Conservation (phyloP, 2,113 vertebrate genomes). For the Tonatia bakeri region DNA sequence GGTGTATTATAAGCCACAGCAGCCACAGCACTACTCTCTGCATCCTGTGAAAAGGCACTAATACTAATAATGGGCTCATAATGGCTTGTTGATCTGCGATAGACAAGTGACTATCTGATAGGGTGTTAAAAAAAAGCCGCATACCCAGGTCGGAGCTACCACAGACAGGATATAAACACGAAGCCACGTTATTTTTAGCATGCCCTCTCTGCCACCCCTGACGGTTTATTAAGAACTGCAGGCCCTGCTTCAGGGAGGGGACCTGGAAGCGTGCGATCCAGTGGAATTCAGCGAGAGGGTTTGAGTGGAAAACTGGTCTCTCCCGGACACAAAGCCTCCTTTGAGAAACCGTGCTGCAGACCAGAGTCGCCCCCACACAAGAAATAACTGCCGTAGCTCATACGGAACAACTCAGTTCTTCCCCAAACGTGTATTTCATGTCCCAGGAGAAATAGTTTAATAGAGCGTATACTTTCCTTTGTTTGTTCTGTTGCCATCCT, state of each 20-base stretch:
- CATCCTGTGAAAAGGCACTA: background rate
- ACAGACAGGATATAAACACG: rapidly evolving
- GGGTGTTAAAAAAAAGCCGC: background rate
- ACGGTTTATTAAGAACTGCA: background rate
- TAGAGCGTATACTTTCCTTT: too few relatives aligned
- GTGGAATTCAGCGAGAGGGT: background rate
- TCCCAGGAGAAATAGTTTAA: background rate
- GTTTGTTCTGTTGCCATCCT: background rate
- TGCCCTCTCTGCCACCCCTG: background rate
- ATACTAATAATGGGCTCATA: rapidly evolving
- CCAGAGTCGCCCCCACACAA: background rate
- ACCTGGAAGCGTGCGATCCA: background rate
- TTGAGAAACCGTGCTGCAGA: background rate
- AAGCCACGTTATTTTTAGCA: background rate
- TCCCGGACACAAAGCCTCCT: conserved; percentile 22
- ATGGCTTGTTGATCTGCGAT: rapidly evolving
- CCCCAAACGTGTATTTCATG: background rate
- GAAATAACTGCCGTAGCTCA: background rate
- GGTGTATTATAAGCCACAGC: background rate
- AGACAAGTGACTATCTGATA: background rate
- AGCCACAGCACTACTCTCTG: background rate
- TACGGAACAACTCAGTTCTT: background rate
- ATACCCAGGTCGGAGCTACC: background rate
- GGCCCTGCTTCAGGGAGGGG: background rate
- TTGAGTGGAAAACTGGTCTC: conserved; percentile 29